Evolutionary conservation across 2,113 vertebrate species (phyloP).

Genomic region (Eudyptes chrysolophus): DNA sequence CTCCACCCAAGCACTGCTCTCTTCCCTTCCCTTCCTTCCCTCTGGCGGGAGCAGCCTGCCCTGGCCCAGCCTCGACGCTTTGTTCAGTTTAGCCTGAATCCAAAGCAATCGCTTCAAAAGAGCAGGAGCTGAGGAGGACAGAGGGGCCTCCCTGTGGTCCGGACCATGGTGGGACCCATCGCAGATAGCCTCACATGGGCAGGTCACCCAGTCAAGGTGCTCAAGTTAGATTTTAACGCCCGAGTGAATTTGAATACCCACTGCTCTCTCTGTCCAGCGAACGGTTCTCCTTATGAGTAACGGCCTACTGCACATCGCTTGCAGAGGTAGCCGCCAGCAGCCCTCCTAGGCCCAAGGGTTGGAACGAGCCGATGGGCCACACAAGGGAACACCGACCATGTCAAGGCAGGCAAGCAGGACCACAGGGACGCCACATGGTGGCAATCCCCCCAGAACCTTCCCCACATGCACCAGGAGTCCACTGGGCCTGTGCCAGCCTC

Average conservation of each 20-base stretch:
- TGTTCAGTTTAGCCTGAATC: background rate
- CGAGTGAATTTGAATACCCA: background rate
- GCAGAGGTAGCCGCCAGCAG: too few species aligned
- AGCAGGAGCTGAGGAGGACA: background rate
- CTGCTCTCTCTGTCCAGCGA: background rate
- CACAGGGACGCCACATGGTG: rapidly evolving
- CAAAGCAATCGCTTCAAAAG: background rate
- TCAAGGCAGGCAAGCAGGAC: rapidly evolving
- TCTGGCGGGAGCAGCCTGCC: background rate
- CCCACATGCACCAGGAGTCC: rapidly evolving
- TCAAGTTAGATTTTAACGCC: background rate
- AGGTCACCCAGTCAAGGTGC: background rate
- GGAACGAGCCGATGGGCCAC: rapidly evolving
- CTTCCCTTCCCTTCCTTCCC: background rate
- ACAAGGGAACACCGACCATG: rapidly evolving
- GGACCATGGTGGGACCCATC: rapidly evolving
- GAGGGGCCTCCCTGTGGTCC: background rate
- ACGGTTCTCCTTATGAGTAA: background rate
- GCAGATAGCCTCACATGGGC: rapidly evolving
- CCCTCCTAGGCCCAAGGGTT: rapidly evolving
- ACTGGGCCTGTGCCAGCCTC: rapidly evolving
- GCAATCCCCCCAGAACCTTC: background rate
- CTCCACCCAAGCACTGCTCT: background rate
- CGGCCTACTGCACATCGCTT: rapidly evolving
- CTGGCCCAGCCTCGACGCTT: background rate